Evolutionary conservation across 1,140 invertebrate genomes (phyloP).

Genomic region (Pseudachorutes palmiensis): DNA sequence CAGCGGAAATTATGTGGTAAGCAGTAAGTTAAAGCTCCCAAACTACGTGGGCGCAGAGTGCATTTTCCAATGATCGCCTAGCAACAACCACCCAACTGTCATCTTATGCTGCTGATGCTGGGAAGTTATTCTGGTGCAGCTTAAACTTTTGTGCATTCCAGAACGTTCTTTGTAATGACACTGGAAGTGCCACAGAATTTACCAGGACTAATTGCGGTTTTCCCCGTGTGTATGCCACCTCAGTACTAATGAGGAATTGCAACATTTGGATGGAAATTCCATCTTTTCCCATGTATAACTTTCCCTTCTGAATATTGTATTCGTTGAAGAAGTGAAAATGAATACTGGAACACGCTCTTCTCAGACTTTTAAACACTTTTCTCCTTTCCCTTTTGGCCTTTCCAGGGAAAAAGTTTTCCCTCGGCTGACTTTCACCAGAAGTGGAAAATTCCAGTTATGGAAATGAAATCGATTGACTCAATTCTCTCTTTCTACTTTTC

Average conservation of each 20-base stretch:
- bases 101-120: neutral
- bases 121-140: neutral
- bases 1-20: slow-evolving; percentile 82
- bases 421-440: neutral
- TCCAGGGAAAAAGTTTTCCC: neutral
- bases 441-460: neutral
- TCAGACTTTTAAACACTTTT: neutral
- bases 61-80: neutral
- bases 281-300: too few relatives aligned
- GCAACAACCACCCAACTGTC: neutral
- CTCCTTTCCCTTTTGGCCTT: neutral
- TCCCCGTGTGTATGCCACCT: neutral
- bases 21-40: slow-evolving; percentile 29
- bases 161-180: neutral
- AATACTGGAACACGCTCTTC: too few relatives aligned
- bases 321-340: too few relatives aligned
- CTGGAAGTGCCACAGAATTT: neutral
- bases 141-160: neutral
- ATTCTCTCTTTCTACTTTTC: neutral
- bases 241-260: neutral
- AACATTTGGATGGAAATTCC: neutral
- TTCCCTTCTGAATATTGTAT: too few relatives aligned
- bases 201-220: neutral
- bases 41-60: neutral
- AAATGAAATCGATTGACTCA: neutral